Evolutionary conservation across 1,140 invertebrate species (phyloP).

Genomic region (Ceratitis capitata): DNA sequence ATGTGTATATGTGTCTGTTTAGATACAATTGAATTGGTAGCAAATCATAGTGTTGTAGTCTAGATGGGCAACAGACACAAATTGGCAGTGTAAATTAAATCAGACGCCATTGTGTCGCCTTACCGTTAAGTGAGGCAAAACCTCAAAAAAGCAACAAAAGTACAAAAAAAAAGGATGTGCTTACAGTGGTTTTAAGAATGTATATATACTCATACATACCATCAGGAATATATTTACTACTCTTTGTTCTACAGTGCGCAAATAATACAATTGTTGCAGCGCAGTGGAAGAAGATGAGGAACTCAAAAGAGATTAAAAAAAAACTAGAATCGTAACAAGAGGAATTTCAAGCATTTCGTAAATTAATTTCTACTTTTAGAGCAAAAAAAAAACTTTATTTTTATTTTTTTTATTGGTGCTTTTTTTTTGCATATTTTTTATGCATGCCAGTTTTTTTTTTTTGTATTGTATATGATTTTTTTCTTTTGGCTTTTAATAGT

Average conservation of each 20-base stretch:
- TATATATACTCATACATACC: not conserved
- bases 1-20: no score
- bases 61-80: not conserved
- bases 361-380: not conserved
- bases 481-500: no score
- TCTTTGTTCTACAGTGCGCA: not conserved
- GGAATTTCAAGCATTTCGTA: not conserved
- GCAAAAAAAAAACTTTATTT: no score
- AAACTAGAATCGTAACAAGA: no score
- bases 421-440: not conserved
- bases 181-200: not conserved
- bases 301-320: not conserved
- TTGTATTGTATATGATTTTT: not conserved
- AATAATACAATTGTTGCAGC: not conserved
- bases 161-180: not conserved
- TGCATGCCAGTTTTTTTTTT: not conserved
- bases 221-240: no score
- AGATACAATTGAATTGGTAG: constrained; percentile 24
- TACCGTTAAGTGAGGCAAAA: not conserved
- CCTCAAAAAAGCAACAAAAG: not conserved
- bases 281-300: not conserved
- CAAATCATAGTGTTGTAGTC: constrained; percentile 5
- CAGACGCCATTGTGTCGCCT: constrained; percentile 15
- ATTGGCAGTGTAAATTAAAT: constrained; percentile 25
- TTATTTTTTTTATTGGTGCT: not conserved